phyloP scores from a whole-genome alignment of 2,888 invertebrate species.

The Syritta pipiens region DNA sequence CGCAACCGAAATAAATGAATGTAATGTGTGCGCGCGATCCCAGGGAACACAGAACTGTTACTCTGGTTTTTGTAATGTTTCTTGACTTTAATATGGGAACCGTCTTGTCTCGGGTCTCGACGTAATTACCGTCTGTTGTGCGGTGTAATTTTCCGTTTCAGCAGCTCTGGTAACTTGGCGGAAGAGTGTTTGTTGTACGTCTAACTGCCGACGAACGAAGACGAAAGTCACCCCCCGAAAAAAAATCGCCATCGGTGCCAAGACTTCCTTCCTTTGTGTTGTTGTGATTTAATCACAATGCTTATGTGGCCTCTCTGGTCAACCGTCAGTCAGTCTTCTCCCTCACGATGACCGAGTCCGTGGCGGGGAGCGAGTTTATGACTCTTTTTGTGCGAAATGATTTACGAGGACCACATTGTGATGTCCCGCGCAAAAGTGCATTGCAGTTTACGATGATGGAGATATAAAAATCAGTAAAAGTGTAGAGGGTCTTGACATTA shows the following conservation, averaged over 20 bases:
- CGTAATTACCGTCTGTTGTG: constrained; percentile 53
- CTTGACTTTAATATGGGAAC: constrained; percentile 57
- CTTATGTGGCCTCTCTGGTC: too few relatives aligned
- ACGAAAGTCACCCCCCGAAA: too few relatives aligned
- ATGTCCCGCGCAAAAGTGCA: constrained; percentile 39
- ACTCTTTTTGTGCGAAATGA: constrained; percentile 56
- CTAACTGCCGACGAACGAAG: too few relatives aligned
- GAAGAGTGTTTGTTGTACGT: too few relatives aligned
- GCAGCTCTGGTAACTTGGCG: constrained; percentile 37
- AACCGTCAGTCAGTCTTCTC: too few relatives aligned
- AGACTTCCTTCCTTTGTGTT: constrained; percentile 46
- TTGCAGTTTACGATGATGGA: constrained; percentile 33
- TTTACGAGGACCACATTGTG: constrained; percentile 52
- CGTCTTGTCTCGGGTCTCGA: constrained; percentile 18
- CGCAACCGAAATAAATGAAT: constrained; percentile 59
- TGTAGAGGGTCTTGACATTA: constrained; percentile 22
- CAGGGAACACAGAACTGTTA: constrained; percentile 58
- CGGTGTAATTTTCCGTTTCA: constrained; percentile 54
- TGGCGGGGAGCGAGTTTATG: constrained; percentile 29
- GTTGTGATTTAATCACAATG: neutral
- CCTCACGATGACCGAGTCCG: too few relatives aligned
- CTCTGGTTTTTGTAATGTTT: constrained; percentile 34
- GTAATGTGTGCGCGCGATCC: constrained; percentile 54
- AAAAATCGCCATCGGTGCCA: too few relatives aligned
- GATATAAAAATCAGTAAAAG: constrained; percentile 29